These are phyloP conservation scores for Tineola bisselliella DNA, from an alignment of 2,888 invertebrate species.

Conservation along the genomic window DNA sequence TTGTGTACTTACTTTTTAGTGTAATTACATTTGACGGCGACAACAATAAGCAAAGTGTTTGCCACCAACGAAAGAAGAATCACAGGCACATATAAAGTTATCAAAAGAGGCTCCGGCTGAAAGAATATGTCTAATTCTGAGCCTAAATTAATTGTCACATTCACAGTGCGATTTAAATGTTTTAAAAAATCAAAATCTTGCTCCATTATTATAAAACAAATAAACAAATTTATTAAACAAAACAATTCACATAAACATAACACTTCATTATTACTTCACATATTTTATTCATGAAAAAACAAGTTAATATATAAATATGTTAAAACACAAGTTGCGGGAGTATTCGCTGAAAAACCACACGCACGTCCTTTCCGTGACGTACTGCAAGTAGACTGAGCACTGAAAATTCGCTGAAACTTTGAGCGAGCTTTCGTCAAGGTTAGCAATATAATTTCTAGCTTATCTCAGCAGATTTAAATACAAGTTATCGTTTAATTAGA, in stretches of 20 bases:
- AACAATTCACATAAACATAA: not conserved
- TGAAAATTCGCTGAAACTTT: not conserved
- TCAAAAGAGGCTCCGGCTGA: conserved; percentile 59
- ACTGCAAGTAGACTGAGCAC: not conserved
- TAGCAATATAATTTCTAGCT: not conserved
- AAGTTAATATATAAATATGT: not conserved
- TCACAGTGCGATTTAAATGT: conserved; percentile 19
- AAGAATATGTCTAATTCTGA: conserved; percentile 48
- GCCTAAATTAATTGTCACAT: conserved; percentile 33
- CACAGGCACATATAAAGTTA: conserved; percentile 71
- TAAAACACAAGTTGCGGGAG: not conserved
- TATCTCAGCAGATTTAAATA: no score
- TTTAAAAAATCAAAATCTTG: not conserved
- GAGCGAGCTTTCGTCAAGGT: not conserved
- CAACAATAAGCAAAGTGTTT: conserved; percentile 73
- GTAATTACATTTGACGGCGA: conserved; percentile 74
- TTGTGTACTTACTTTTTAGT: conserved; percentile 71
- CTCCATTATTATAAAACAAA: not conserved
- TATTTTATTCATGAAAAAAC: not conserved
- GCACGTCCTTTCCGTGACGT: not conserved
- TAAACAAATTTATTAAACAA: not conserved
- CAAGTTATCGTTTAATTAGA: no score
- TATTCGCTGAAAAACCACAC: not conserved
- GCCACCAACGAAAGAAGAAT: conserved; percentile 71
- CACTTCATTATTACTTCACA: not conserved